Base-by-base conservation (phyloP, 30 jellyfish, hydroid and myxozoan species). In the Sanderia malayensis region DNA sequence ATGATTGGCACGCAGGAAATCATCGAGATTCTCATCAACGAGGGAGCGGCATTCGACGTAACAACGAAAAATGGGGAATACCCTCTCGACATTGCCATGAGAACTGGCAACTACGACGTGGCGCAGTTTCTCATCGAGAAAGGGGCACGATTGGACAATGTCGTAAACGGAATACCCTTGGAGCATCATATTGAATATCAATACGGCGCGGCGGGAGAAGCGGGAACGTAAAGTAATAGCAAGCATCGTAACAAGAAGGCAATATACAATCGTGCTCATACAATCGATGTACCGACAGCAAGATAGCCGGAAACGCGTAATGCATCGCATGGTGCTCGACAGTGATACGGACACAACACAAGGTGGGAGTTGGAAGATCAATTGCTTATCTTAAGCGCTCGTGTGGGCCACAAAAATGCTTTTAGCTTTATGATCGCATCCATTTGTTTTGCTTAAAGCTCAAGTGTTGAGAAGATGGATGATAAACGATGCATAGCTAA, bases 81-180 rank as follows among this genome's bases (percentile, higher is more conserved):
- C 28, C 88, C 90, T 2, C 76, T 87, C 15, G 96, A 87, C 61
- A 21, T 87, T 18, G 96, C 96, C 15, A 94, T 87, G 26, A 59
- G 89, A 30, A 93, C 65, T 20, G 96, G 96, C 13, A 87, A 80
- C 62, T 87, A 67, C 71, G 92, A 80, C 15, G 61, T 72, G n/a
- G 96, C 96, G 44, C 94, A 80, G 37, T 87, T 58, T 33, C 57
- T 87, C 28, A 71, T 87, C 2, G 84, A 72, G 41, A 87, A 73
- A 53, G 96, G 96, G 9, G 96, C 96, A 34, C 31, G 83, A 6
- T 44, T 79, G 58, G 82, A 72, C 21, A 73, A 80, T 53, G 81
- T 87, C 22, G 61, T 87, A 23, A 73, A 87, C 79, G 96, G 96
- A 18, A 86, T 73, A 30, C 88, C 88, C 19, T 73, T 75, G 0